Base-by-base conservation (phyloP, 2,888 invertebrate species). In the Euzetes globulus region DNA sequence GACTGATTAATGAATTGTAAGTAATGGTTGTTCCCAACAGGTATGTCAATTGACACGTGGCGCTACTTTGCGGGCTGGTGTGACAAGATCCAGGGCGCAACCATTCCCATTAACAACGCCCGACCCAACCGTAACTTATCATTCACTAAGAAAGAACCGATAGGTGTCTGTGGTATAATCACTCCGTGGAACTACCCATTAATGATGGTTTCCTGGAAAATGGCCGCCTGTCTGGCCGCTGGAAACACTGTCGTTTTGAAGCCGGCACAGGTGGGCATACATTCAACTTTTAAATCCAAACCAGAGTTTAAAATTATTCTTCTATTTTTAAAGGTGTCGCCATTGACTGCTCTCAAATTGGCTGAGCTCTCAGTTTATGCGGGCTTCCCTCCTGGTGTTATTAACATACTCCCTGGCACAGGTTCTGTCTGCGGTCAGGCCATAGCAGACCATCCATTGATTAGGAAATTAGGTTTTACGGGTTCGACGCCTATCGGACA, bases 31-130 rank as follows among this genome's bases (percentile, higher is more conserved):
- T 47, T 17, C 17, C 17, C 11, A 47, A 47, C 11, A 47, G 52
- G 22, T 74, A 97, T 98, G 97, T 95, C 95, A 19, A 94, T 97
- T 72, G 95, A 96, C 81, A 94, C 94, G 0, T 96, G 95, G 92
- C 79, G 82, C 7, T 91, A 91, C 80, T 91, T 90, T 82, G 92
- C 92, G 75, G 92, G 93, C 37, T 92, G 89, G 88, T 88, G 90
- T 71, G 93, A 94, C 82, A 94, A 94, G 84, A 89, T 90, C 80
- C 89, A 90, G 80, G 94, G 94, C 22, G 88, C 89, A 79, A 91
- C 91, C 0, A 89, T 93, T 78, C 92, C 92, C 17, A 76, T 79
- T 84, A 85, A 84, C 80, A 87, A 87, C 22, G 83, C 85, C 75
- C 84, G 82, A 78, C 84, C 87, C 79, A 83, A 85, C 55, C 85